Evolutionary conservation across 2,888 invertebrate species (phyloP), one percentile per base, ranked within the genome.

Genomic region (Candidula unifasciata): DNA sequence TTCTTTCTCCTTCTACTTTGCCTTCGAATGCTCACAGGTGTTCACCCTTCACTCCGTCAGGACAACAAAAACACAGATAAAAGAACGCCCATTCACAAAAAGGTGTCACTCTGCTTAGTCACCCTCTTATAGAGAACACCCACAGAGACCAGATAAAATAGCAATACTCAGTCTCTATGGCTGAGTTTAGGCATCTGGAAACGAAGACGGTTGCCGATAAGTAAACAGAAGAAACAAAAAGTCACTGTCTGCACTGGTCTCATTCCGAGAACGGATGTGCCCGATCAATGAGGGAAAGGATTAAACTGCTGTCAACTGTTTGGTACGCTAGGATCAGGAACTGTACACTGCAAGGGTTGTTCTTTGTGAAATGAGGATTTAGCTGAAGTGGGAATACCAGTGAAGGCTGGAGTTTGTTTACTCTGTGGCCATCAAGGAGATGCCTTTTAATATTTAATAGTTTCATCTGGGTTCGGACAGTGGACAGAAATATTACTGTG

Each of bases 241-340:
- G 44, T 27, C 73, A 33, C 44, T n/a, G 44, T 13, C 35, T 37
- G 24, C 3, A 27, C 5, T 10, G n/a, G 73, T 3, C 44, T 2
- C 2, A 10, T 71, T 73, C 33, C 16, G 52, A 16, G 21, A 6
- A 6, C n/a, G 27, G 52, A 24, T 52, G 73, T 73, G 73, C 10
- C 73, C 13, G 44, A 73, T 73, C 73, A 73, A 73, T 73, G 73
- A 13, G 44, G 6, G n/a, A 44, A n/a, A 2, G 10, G 73, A n/a
- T 44, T 73, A 44, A 71, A 37, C 73, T 52, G 44, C 73, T 44
- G 73, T 52, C 52, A 73, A 5, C 13, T 1, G 52, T 52, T 73
- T 18, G 71, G 44, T 73, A 73, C 73, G 21, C 44, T 10, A 5
- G 8, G 73, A 13, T 35, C 73, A 73, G 10, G 52, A 52, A n/a